Percentiles rank a stretch among this genome's conserved stretches.
Evolutionary conservation across 92 coral and sea anemone species (phyloP).

Genomic region (Pocillopora grandis): DNA sequence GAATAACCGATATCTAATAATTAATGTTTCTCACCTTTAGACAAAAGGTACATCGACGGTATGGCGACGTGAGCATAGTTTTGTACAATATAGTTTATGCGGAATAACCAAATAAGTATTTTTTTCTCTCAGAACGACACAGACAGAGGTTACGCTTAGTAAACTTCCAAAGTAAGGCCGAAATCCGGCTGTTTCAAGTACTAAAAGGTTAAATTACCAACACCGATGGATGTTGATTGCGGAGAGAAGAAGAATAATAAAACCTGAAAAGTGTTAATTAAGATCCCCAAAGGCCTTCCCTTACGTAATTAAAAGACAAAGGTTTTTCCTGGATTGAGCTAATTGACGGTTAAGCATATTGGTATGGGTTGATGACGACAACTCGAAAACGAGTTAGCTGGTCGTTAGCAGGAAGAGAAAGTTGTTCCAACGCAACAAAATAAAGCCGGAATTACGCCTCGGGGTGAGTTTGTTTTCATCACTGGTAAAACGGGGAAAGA

Average conservation of each 20-base stretch:
- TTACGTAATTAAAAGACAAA: constrained; percentile 14
- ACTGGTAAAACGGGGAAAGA: not conserved
- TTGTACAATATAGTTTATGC: not conserved
- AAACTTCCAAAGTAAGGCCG: not conserved
- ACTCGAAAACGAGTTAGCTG: not conserved
- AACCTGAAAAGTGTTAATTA: constrained; percentile 1
- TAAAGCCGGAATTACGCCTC: not conserved
- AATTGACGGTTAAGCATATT: constrained; percentile 4
- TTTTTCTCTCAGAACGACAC: not conserved
- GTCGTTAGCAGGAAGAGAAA: not conserved
- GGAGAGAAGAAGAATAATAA: not conserved
- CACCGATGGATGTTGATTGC: no score
- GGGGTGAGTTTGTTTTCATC: not conserved
- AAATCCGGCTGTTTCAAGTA: no score
- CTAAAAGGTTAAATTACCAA: no score
- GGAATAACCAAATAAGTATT: not conserved
- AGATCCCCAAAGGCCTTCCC: constrained; percentile 13
- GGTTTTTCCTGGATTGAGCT: not conserved
- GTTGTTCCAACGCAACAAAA: not conserved
- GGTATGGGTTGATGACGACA: not conserved
- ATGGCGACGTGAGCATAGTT: not conserved
- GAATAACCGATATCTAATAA: constrained; percentile 6
- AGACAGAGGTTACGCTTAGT: not conserved
- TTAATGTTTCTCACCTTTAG: not conserved
- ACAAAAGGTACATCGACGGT: not conserved